Percentiles rank a stretch among this genome's conserved stretches.
Evolutionary conservation across 2,797 vertebrate species (phyloP).

Genomic region (Falco novaeseelandiae): DNA sequence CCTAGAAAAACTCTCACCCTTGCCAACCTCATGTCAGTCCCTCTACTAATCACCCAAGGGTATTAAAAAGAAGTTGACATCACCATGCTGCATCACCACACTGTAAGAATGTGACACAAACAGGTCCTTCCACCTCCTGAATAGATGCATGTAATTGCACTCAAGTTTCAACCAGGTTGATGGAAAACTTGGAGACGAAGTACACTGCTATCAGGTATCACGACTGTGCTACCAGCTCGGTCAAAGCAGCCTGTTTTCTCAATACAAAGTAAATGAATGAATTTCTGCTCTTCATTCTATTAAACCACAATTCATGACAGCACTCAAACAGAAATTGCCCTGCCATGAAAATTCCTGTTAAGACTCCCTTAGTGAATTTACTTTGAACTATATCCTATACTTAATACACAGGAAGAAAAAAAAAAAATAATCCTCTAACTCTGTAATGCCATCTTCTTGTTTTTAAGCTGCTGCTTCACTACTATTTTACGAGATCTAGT

Average conservation of each 20-base stretch:
- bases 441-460: background rate
- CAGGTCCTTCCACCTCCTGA: background rate
- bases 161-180: background rate
- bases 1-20: background rate
- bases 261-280: background rate
- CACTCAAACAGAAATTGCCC: background rate
- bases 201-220: background rate
- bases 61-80: background rate
- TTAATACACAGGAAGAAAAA: background rate
- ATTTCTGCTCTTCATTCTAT: background rate
- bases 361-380: background rate
- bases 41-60: background rate
- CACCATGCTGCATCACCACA: background rate
- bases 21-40: background rate
- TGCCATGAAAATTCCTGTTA: background rate
- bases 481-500: background rate
- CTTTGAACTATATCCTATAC: background rate
- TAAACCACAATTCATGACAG: background rate
- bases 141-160: background rate
- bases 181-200: background rate
- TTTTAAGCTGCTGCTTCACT: background rate
- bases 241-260: background rate
- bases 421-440: background rate
- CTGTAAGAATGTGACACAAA: background rate
- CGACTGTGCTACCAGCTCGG: rapidly evolving